These are phyloP conservation scores for Eumeta japonica DNA, from an alignment of 1,140 invertebrate species.

Conservation along the genomic window DNA sequence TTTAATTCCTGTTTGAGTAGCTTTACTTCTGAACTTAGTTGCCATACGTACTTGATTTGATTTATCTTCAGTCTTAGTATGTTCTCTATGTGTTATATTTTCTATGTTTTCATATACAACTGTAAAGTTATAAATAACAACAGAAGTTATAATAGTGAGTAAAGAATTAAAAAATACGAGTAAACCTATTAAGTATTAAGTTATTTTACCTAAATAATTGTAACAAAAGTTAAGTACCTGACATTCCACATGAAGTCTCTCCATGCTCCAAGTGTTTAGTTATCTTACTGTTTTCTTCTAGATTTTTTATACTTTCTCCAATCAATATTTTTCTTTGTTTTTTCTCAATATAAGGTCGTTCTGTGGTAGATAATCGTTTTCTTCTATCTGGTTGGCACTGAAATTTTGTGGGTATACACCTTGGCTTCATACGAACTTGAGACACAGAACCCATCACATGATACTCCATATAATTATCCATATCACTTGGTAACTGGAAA, in stretches of 20 bases:
- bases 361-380: slow-evolving; percentile 12
- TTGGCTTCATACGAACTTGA: no score
- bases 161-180: no score
- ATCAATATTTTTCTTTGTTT: slow-evolving; percentile 10
- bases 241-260: neutral
- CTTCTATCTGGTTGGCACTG: slow-evolving; percentile 17
- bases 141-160: no score
- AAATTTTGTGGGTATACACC: slow-evolving; percentile 18
- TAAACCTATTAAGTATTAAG: neutral
- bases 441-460: no score
- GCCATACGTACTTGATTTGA: slow-evolving; percentile 7
- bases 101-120: no score
- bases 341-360: slow-evolving; percentile 6
- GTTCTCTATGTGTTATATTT: slow-evolving; percentile 1
- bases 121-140: no score
- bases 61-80: slow-evolving; percentile 3
- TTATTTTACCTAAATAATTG: neutral
- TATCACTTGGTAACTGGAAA: no score
- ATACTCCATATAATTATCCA: slow-evolving; percentile 25
- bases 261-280: neutral
- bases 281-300: slow-evolving; percentile 4
- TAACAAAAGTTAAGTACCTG: no score
- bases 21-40: slow-evolving; percentile 6
- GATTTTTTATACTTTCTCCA: slow-evolving; percentile 3
- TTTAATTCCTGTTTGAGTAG: slow-evolving; percentile 5